Evolutionary conservation across 37 sponge, comb jelly and placozoan species (phyloP), one percentile per base, ranked within the genome.

Genomic region (Sycon ciliatum): DNA sequence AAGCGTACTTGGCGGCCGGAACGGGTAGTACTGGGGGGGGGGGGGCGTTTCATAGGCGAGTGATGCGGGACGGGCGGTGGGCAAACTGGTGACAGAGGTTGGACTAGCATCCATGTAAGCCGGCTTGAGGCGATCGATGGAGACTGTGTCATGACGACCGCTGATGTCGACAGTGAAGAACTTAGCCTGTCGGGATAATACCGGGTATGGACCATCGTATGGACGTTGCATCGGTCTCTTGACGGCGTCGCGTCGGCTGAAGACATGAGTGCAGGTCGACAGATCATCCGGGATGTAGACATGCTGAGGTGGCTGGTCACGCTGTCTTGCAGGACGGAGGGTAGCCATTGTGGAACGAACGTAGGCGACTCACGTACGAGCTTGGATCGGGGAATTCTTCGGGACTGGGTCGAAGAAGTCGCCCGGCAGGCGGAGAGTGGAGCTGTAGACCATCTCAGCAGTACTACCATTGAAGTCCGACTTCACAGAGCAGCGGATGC

Each of bases 361-460:
- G n/a, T n/a, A n/a, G n/a, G n/a, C n/a, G n/a, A n/a, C n/a, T n/a
- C n/a, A n/a, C n/a, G n/a, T n/a, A n/a, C n/a, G n/a, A n/a, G n/a
- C n/a, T n/a, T n/a, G n/a, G n/a, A n/a, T n/a, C n/a, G n/a, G n/a
- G n/a, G n/a, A n/a, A n/a, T n/a, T n/a, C n/a, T n/a, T n/a, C n/a
- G n/a, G n/a, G n/a, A n/a, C n/a, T n/a, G n/a, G n/a, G n/a, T n/a
- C n/a, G 36, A 65, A 76, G 28, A 65, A 67, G 33, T 67, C 68
- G 34, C 56, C 58, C 6, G 68, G 58, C 33, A 68, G 55, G 13
- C 72, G 62, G 9, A 71, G 49, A 22, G 79, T 69, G 46, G 72
- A 61, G 42, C 81, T 78, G 62, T 80, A 85, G 1, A 81, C 74
- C 78, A 85, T 71, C 81, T 85, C 86, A 27, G 86, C 78, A 18